Conservation (phyloP, 92 coral and sea anemone genomes). For the Porites rus region DNA sequence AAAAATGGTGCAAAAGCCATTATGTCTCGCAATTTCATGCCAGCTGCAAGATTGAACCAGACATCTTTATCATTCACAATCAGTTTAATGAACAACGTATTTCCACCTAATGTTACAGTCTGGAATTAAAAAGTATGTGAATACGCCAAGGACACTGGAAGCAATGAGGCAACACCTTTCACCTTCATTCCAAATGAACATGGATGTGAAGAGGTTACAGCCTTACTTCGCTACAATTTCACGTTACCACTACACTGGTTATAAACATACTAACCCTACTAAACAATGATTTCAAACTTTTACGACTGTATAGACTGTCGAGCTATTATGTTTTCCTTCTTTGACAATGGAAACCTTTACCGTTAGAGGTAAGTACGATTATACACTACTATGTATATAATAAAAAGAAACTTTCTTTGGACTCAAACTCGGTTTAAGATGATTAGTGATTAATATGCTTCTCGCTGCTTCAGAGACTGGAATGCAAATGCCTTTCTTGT, state of each 20-base stretch:
- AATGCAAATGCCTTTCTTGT: too few species aligned
- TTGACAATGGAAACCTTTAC: constrained; percentile 15
- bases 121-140: constrained; percentile 39
- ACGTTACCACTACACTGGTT: constrained; percentile 7
- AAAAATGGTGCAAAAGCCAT: not conserved
- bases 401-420: constrained; percentile 46
- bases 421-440: constrained; percentile 21
- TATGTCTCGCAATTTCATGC: not conserved
- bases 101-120: constrained; percentile 53
- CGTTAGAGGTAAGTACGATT: constrained; percentile 4
- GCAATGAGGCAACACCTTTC: constrained; percentile 36
- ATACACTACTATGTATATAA: constrained; percentile 10
- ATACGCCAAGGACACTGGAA: constrained; percentile 45
- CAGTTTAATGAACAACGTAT: constrained; percentile 53
- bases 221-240: constrained; percentile 4
- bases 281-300: constrained; percentile 13
- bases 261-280: constrained; percentile 32
- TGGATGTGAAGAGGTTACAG: constrained; percentile 17
- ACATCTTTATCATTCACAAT: constrained; percentile 35
- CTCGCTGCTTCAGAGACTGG: constrained; percentile 47
- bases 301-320: constrained; percentile 16
- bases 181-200: constrained; percentile 15
- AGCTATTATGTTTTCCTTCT: not conserved
- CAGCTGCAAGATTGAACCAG: not conserved
- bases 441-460: constrained; percentile 1